These are phyloP conservation scores for Actenoides hombroni DNA, from an alignment of 2,113 vertebrate genomes.

Conservation along the genomic window DNA sequence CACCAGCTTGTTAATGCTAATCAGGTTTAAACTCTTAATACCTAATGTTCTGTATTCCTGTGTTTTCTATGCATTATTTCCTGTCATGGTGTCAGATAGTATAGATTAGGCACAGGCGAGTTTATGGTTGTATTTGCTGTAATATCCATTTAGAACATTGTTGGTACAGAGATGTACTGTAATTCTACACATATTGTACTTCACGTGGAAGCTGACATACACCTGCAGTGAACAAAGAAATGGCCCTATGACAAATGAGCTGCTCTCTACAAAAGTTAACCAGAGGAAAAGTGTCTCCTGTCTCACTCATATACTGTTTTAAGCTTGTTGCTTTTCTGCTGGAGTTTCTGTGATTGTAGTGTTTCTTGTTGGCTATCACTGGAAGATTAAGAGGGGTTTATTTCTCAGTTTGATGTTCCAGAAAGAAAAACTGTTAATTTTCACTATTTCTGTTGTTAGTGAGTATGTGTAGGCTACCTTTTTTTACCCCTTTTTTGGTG, in stretches of 20 bases:
- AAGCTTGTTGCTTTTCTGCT: not conserved
- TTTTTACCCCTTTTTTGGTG: fast-evolving
- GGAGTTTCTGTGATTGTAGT: not conserved
- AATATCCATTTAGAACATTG: fast-evolving
- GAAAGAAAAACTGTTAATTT: not conserved
- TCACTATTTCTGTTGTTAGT: not conserved
- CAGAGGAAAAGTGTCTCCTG: not conserved
- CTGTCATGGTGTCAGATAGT: not conserved
- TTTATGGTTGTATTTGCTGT: not conserved
- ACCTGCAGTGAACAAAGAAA: not conserved
- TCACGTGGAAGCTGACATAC: not conserved
- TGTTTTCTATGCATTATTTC: not conserved
- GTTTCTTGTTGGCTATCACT: not conserved
- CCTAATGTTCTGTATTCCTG: not conserved
- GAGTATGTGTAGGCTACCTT: not conserved
- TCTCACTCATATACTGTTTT: fast-evolving
- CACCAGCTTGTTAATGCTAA: not conserved
- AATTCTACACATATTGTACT: not conserved
- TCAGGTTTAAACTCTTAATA: not conserved
- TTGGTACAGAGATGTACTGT: not conserved
- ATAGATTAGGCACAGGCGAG: not conserved
- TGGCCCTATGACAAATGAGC: not conserved
- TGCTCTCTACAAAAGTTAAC: not conserved
- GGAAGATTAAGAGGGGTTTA: not conserved
- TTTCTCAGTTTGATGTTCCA: not conserved